Evolutionary conservation across 92 coral and sea anemone species (phyloP).

Genomic region (Actinostola sp.): DNA sequence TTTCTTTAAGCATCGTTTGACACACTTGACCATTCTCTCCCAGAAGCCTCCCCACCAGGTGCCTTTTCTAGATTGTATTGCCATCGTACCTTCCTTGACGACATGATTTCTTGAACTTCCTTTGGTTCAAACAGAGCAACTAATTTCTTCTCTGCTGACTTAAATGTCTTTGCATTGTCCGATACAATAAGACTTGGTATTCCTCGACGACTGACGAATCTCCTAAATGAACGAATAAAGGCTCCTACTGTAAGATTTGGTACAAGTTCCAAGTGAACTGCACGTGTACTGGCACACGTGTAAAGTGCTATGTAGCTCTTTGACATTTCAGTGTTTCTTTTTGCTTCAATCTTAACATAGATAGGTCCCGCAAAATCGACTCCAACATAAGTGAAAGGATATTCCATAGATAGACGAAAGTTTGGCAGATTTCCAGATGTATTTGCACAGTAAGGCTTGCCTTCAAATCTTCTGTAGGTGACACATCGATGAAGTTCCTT

Average conservation of each 20-base stretch:
- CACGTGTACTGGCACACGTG: conserved; percentile 8
- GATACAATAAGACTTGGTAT: not conserved
- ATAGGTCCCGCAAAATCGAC: conserved; percentile 9
- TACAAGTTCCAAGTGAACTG: conserved; percentile 10
- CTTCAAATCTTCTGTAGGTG: no score
- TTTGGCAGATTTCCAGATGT: no score
- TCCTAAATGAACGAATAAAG: not conserved
- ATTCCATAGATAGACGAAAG: not conserved
- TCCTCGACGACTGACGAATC: conserved; percentile 11
- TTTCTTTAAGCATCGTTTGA: not conserved
- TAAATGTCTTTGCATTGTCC: conserved; percentile 12
- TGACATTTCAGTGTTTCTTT: not conserved
- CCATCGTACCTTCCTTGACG: not conserved
- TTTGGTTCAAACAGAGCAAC: not conserved
- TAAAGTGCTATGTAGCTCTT: conserved; percentile 10
- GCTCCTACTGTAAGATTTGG: not conserved
- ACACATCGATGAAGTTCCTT: no score
- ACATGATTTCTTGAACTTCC: not conserved
- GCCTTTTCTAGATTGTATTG: conserved; percentile 5
- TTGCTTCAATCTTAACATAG: not conserved
- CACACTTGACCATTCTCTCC: not conserved
- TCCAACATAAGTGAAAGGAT: not conserved
- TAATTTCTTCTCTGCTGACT: not conserved
- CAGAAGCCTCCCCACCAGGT: conserved; percentile 2
- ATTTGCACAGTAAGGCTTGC: no score